Conservation (phyloP, 2,113 vertebrate genomes). For the Phalacrocorax pelagicus region DNA sequence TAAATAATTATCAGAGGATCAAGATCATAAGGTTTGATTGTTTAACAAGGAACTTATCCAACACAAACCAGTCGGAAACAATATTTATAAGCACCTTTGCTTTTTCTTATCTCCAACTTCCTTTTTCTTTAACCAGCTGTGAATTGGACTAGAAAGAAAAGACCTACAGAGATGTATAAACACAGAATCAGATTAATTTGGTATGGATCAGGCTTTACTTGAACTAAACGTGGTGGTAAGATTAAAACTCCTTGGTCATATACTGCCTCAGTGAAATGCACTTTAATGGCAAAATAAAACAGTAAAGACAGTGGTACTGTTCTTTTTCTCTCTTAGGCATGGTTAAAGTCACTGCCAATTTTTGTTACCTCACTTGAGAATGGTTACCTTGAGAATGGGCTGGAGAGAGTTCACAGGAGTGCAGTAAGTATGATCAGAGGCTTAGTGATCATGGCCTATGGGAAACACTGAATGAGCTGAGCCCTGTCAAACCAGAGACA, state of each 20-base stretch:
- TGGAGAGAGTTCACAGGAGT: background rate
- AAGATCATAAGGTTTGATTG: background rate
- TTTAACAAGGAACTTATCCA: background rate
- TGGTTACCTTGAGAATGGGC: background rate
- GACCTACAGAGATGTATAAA: background rate
- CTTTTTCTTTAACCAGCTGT: background rate
- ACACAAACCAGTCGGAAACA: background rate
- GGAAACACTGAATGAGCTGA: background rate
- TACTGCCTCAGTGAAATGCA: background rate
- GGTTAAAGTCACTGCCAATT: background rate
- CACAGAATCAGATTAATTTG: background rate
- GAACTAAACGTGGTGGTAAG: background rate
- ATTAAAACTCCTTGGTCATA: background rate
- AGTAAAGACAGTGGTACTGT: background rate
- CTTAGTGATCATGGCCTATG: background rate
- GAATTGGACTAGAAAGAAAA: background rate
- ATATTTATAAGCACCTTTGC: background rate
- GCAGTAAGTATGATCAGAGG: background rate
- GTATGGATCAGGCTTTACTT: background rate
- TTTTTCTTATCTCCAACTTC: background rate
- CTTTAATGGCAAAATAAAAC: background rate
- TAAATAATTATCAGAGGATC: background rate
- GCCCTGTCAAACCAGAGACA: background rate
- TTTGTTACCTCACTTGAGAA: background rate
- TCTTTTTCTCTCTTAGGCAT: background rate